Evolutionary conservation across 1,140 invertebrate genomes (phyloP).

Genomic region (Penaeus vannamei): DNA sequence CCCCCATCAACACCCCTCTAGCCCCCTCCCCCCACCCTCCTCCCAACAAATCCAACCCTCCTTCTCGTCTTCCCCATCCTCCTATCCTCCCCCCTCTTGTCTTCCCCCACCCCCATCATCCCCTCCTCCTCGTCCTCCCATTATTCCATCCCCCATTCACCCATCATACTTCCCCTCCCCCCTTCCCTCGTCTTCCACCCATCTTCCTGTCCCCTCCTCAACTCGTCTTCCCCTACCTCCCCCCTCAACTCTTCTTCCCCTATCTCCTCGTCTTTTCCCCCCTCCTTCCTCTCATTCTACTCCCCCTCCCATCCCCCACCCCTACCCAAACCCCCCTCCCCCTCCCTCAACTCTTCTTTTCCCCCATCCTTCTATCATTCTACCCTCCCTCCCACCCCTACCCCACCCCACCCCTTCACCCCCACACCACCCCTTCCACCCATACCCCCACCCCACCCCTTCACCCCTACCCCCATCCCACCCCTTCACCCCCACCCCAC

Average conservation of each 20-base stretch:
- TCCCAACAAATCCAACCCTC: too few relatives aligned
- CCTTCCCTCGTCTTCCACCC: neutral
- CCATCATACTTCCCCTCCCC: conserved; percentile 22
- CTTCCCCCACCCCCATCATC: neutral
- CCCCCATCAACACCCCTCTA: neutral
- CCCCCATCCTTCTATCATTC: neutral
- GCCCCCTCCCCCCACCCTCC: neutral
- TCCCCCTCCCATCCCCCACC: neutral
- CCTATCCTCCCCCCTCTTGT: neutral
- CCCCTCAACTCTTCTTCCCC: neutral
- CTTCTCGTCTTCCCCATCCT: too few relatives aligned
- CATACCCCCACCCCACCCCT: neutral
- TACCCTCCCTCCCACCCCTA: neutral
- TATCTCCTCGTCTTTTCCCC: neutral
- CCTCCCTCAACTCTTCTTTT: neutral
- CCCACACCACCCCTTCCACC: neutral
- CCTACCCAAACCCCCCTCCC: neutral
- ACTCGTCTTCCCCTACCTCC: neutral
- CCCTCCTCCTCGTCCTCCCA: neutral
- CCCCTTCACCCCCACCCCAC: neutral
- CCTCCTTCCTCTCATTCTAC: neutral
- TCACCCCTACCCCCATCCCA: neutral
- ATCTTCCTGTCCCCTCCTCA: neutral
- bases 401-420: neutral
- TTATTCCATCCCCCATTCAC: neutral